Evolutionary conservation across 2,113 vertebrate species (phyloP).

Genomic region (Cavia porcellus): DNA sequence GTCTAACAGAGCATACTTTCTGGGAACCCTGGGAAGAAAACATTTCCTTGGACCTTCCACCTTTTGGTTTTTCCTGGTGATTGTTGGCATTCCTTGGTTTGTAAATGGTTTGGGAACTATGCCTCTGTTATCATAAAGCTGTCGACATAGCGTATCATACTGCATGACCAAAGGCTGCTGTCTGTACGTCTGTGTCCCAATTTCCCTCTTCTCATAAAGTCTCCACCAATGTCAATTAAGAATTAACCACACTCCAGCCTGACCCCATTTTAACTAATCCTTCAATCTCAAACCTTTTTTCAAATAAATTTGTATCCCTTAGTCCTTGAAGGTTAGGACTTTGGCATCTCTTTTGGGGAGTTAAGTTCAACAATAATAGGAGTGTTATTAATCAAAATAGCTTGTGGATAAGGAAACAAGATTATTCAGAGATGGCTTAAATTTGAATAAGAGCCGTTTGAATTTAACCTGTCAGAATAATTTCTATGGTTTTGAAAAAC

Average conservation of each 20-base stretch:
- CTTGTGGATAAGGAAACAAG: background rate
- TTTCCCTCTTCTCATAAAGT: background rate
- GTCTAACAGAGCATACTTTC: background rate
- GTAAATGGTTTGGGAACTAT: background rate
- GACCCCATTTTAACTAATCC: background rate
- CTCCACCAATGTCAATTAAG: background rate
- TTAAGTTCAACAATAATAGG: background rate
- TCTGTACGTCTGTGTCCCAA: background rate
- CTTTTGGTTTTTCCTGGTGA: background rate
- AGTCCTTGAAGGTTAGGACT: background rate
- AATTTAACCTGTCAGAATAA: background rate
- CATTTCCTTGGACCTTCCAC: accelerated
- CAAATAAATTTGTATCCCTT: background rate
- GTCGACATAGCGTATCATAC: background rate
- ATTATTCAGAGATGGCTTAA: background rate
- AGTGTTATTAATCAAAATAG: background rate
- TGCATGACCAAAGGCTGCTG: background rate
- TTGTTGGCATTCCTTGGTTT: background rate
- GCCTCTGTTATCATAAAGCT: background rate
- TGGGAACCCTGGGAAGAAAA: background rate
- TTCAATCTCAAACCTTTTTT: background rate
- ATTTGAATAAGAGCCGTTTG: background rate
- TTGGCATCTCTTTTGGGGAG: background rate
- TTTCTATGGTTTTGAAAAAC: background rate
- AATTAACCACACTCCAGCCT: background rate